Conservation (phyloP, 2,797 vertebrate species). For the Hemitrygon akajei region DNA sequence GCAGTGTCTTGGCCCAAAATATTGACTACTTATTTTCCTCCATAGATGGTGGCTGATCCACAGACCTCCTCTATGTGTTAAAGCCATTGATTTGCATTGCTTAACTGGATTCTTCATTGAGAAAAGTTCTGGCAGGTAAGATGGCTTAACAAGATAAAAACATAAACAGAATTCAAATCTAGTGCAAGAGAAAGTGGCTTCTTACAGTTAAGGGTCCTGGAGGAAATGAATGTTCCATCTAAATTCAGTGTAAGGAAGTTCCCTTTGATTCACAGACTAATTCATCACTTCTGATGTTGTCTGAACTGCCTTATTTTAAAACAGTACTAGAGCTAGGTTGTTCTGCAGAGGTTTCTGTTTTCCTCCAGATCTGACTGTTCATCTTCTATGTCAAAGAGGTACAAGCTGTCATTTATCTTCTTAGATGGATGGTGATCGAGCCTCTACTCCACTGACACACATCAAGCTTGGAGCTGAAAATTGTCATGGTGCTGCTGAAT, state of each 20-base stretch:
- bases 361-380: too few species aligned
- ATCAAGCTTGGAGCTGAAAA: background rate
- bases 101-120: background rate
- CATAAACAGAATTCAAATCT: background rate
- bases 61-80: too few species aligned
- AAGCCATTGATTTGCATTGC: background rate
- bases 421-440: too few species aligned
- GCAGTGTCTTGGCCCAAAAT: too few species aligned
- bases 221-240: background rate
- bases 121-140: background rate
- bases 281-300: background rate
- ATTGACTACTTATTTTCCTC: too few species aligned
- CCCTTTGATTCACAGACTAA: background rate
- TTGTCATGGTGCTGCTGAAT: background rate
- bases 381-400: too few species aligned
- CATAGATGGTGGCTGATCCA: too few species aligned
- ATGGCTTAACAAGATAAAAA: background rate
- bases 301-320: background rate
- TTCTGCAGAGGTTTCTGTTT: too few species aligned
- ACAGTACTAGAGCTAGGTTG: background rate
- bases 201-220: background rate
- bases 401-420: too few species aligned
- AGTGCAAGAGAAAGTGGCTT: background rate
- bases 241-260: background rate
- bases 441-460: background rate